phyloP scores from a whole-genome alignment of 2,797 vertebrate genomes.

The Monodelphis domestica region DNA sequence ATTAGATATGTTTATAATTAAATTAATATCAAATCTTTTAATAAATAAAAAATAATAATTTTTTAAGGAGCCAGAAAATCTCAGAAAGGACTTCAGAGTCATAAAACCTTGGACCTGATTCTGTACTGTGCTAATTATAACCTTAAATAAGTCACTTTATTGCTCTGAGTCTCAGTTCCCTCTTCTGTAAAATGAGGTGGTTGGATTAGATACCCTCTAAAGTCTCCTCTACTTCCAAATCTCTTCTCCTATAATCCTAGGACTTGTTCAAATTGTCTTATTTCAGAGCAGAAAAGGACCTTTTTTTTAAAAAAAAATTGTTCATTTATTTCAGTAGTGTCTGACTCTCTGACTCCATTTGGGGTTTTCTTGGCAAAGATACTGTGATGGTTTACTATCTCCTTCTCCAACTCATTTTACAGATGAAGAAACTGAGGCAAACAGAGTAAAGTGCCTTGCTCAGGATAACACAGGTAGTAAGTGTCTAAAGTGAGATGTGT shows the following conservation, averaged over 20 bases:
- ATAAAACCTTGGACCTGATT: not conserved
- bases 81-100: not conserved
- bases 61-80: not conserved
- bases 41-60: slow-evolving; percentile 7
- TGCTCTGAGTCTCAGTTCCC: not conserved
- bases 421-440: not conserved
- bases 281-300: not conserved
- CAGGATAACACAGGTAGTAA: not conserved
- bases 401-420: not conserved
- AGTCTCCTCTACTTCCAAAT: not conserved
- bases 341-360: not conserved
- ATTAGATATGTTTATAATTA: too few relatives aligned
- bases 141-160: not conserved
- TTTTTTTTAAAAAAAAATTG: not conserved
- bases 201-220: not conserved
- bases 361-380: not conserved
- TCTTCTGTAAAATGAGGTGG: not conserved
- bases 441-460: not conserved
- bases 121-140: not conserved
- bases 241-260: not conserved
- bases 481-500: not conserved
- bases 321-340: not conserved
- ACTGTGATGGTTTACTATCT: not conserved
- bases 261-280: not conserved
- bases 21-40: too few relatives aligned